Evolutionary conservation across 2,888 invertebrate species (phyloP), one percentile per base, ranked within the genome.

Genomic region (Teleogryllus oceanicus): DNA sequence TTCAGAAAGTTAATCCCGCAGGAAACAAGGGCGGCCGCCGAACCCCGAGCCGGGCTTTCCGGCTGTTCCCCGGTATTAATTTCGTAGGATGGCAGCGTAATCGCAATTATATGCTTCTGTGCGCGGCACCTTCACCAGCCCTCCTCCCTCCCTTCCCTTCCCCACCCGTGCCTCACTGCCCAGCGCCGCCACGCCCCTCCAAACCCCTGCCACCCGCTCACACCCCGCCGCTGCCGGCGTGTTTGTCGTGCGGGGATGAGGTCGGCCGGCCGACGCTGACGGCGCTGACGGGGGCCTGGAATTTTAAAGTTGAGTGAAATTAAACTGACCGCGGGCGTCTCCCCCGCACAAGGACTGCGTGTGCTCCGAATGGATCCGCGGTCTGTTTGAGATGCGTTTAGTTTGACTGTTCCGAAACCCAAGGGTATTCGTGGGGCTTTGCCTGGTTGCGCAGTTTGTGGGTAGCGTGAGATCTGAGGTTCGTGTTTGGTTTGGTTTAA

Each of bases 21-120:
- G 62, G 62, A 62, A 62, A 62, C 62, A n/a, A 62, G 62, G n/a
- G 62, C n/a, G 62, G 62, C n/a, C 62, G n/a, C 62, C 62, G 62
- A 62, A 62, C 13, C 62, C 62, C 62, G 62, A 62, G 16, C 62
- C 62, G 13, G 62, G 62, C 62, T 62, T n/a, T 62, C 62, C n/a
- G 62, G 16, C 62, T 13, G 62, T 62, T 62, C 62, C 13, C 62
- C n/a, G 62, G 62, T 62, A 62, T 62, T 62, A 62, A 62, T 62
- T 18, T 62, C 62, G 62, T 62, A n/a, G 62, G 62, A 62, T 62
- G 62, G 62, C 62, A 62, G 62, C n/a, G 62, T 62, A 62, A 62
- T 62, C 62, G 62, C 62, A 62, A 62, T 62, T 62, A 62, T 62
- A 62, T 62, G 62, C 62, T 62, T 62, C 62, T 62, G n/a, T 62